Evolutionary conservation across 1,140 invertebrate species (phyloP), one percentile per base, ranked within the genome.

Genomic region (Asbolus verrucosus): DNA sequence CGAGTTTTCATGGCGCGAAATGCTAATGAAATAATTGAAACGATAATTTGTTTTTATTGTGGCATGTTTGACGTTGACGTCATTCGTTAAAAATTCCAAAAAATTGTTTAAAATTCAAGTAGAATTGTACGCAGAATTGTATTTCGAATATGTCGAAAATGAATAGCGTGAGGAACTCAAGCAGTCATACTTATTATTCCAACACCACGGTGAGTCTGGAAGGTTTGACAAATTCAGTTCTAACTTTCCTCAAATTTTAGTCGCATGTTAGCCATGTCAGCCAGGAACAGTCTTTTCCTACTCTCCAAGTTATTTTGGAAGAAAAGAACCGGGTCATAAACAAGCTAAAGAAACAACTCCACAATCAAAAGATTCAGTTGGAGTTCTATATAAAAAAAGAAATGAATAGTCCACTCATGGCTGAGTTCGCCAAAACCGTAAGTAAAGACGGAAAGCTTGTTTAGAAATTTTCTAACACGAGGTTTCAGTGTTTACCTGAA

Each of bases 281-380:
- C 11, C 19, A n/a, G 19, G 46, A 54, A 14, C 19, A 24, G 21
- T n/a, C 46, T 4, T 14, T 54, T 27, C 46, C 46, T 1, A 24
- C 46, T 21, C 46, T 54, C 11, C 46, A 54, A 27, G 46, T 54
- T 14, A 67, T 77, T 11, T 15, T 78, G 16, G 71, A 76, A 11
- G 74, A 77, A 21, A 78, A 78, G 69, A 78, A 77, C 33, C 66
- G 33, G 18, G 61, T 70, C 6, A 78, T 78, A n/a, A 54, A 60
- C 9, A 67, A 14, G 14, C 60, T 78, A 9, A 70, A 71, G 31
- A 73, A 69, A 19, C 76, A 77, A 50, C 6, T 75, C 1, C 67
- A 74, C 38, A 76, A 74, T 30, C 76, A 78, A 33, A 78, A 74
- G 54, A 54, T 74, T 30, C 76, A 78, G 31, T 14, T 78, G 15